phyloP scores from a whole-genome alignment of 2,113 vertebrate genomes.

The Chaetops frenatus region DNA sequence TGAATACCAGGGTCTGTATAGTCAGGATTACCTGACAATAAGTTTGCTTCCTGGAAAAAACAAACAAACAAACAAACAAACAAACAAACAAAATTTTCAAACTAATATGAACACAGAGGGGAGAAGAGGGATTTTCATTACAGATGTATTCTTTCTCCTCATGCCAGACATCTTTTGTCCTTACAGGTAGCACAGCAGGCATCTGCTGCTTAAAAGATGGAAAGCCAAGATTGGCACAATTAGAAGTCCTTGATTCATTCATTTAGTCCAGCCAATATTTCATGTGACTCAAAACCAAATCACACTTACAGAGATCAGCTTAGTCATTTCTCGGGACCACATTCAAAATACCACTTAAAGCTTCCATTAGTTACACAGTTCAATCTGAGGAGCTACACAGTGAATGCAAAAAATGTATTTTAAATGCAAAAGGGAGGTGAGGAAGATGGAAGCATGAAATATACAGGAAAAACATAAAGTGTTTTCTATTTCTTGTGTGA shows the following conservation, averaged over 20 bases:
- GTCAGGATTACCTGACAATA: slow-evolving; percentile 72
- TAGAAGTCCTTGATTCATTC: neutral
- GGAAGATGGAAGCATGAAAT: neutral
- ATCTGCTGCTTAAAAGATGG: neutral
- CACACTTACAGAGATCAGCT: neutral
- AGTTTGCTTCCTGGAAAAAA: slow-evolving; percentile 70
- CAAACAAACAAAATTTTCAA: neutral
- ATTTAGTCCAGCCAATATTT: neutral
- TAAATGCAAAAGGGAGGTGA: neutral
- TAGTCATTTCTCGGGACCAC: neutral
- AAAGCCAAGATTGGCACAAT: neutral
- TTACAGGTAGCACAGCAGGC: neutral
- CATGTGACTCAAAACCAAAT: neutral
- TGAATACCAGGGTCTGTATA: slow-evolving; percentile 78
- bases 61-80: neutral
- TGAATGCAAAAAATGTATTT: neutral
- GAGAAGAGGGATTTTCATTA: neutral
- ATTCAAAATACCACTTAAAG: neutral
- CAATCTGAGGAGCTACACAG: neutral
- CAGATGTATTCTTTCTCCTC: neutral
- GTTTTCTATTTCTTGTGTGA: neutral
- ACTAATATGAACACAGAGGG: neutral
- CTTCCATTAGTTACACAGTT: neutral
- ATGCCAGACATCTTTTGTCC: neutral
- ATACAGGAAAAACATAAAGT: neutral